Conservation (phyloP, 2,113 vertebrate species). For the Illadopsis cleaveri region DNA sequence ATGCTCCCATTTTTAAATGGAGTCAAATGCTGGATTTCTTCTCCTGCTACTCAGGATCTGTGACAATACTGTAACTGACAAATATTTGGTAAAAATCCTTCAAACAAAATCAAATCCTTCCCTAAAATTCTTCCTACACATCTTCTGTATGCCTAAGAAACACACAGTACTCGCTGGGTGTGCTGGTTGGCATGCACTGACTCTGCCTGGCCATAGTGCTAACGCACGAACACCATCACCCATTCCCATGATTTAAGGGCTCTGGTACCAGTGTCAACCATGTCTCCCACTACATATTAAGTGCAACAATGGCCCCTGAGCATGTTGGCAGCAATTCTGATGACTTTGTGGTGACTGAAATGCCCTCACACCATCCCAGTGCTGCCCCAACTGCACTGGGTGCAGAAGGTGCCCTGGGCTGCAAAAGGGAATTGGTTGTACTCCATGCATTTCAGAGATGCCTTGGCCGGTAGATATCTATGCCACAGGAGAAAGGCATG, state of each 20-base stretch:
- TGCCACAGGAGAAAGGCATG: accelerated
- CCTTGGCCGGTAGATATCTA: accelerated
- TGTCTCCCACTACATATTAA: background rate
- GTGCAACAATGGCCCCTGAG: accelerated
- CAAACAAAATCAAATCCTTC: background rate
- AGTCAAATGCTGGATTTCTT: background rate
- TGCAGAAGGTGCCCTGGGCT: background rate
- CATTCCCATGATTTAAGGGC: too few species aligned
- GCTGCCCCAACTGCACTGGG: accelerated
- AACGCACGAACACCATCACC: accelerated
- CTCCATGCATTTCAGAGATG: background rate
- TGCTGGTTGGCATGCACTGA: accelerated
- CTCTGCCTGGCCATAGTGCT: background rate
- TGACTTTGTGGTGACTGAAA: background rate
- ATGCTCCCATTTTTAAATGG: background rate
- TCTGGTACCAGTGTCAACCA: accelerated
- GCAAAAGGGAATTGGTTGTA: background rate
- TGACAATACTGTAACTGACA: background rate
- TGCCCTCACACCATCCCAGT: accelerated
- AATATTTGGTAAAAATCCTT: background rate
- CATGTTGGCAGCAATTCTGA: accelerated
- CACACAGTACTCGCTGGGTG: accelerated
- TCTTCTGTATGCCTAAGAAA: background rate
- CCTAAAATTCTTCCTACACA: background rate
- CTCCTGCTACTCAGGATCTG: background rate